A percentile compares a stretch with the other conserved stretches of the same genome.
These are phyloP conservation scores for Sebastes elongatus DNA, from an alignment of 2,797 vertebrate genomes.

Conservation along the genomic window DNA sequence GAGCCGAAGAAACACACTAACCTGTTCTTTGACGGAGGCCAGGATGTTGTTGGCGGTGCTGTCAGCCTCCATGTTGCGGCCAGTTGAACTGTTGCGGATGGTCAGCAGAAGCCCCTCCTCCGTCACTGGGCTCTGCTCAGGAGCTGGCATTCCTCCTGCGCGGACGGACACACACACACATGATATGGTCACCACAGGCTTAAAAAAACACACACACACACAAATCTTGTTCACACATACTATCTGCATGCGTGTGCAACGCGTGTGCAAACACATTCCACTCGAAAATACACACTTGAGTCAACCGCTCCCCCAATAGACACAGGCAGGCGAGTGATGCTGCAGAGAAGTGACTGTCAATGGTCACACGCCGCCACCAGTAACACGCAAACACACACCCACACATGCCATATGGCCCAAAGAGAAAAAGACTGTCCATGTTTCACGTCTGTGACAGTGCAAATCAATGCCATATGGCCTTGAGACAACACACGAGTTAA, in stretches of 20 bases:
- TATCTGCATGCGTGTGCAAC: not conserved
- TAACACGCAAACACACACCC: conserved; percentile 65
- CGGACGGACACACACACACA: conserved; percentile 33
- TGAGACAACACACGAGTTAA: conserved; percentile 48
- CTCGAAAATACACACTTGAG: conserved; percentile 33
- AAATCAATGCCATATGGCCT: conserved; percentile 72
- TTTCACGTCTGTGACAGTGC: conserved; percentile 60
- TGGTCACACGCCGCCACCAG: conserved; percentile 39
- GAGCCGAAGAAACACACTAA: conserved; percentile 41
- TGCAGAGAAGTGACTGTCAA: conserved; percentile 42
- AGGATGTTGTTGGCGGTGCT: conserved; percentile 94
- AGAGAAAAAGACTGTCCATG: conserved; percentile 53
- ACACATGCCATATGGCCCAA: conserved; percentile 73
- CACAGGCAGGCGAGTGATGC: conserved; percentile 27
- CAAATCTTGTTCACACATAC: conserved; percentile 33
- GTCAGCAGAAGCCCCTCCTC: conserved; percentile 90
- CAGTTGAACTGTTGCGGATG: conserved; percentile 82
- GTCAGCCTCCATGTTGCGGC: conserved; percentile 90
- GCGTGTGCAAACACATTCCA: conserved; percentile 19
- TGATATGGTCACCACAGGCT: conserved; percentile 40
- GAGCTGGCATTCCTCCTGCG: conserved; percentile 94
- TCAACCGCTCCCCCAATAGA: conserved; percentile 15
- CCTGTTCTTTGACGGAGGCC: conserved; percentile 99
- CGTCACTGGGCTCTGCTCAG: conserved; percentile 89
- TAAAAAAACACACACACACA: not conserved